A percentile compares a stretch with the other conserved stretches of the same genome.
Evolutionary conservation across 30 jellyfish, hydroid and myxozoan genomes (phyloP).

Genomic region (Aurelia sp.): DNA sequence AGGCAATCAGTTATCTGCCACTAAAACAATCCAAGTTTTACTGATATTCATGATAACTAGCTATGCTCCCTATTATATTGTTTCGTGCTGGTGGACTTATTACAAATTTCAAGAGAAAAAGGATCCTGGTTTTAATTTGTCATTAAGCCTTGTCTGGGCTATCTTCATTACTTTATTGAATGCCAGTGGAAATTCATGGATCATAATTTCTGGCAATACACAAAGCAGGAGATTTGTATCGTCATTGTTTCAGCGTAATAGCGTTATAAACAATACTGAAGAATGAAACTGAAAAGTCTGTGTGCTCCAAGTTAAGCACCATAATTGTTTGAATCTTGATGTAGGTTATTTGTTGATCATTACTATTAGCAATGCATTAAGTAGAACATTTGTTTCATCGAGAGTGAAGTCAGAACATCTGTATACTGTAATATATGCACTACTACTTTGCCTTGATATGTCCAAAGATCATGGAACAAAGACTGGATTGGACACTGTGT

Average conservation of each 20-base stretch:
- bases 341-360: too few relatives aligned
- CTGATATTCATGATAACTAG: slow-evolving; percentile 20
- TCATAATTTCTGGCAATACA: slow-evolving; percentile 16
- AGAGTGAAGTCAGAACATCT: too few relatives aligned
- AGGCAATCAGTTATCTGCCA: slow-evolving; percentile 46
- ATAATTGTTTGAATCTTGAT: too few relatives aligned
- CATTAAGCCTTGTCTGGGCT: slow-evolving; percentile 4
- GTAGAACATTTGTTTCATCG: background rate
- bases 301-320: too few relatives aligned
- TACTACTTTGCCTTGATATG: too few relatives aligned
- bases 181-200: slow-evolving; percentile 32
- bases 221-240: too few relatives aligned
- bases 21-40: slow-evolving; percentile 38
- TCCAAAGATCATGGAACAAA: too few relatives aligned
- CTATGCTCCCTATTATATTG: slow-evolving; percentile 37
- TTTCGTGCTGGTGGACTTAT: slow-evolving; percentile 22
- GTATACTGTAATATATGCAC: too few relatives aligned
- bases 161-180: slow-evolving; percentile 7
- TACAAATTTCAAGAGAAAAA: slow-evolving; percentile 10
- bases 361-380: background rate
- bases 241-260: too few relatives aligned
- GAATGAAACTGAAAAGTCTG: too few relatives aligned
- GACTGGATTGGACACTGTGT: too few relatives aligned
- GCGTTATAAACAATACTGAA: too few relatives aligned
- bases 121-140: background rate